Percentiles rank a stretch among this genome's conserved stretches.
Evolutionary conservation across 1,140 invertebrate genomes (phyloP).

Genomic region (Drosophila ironensis): DNA sequence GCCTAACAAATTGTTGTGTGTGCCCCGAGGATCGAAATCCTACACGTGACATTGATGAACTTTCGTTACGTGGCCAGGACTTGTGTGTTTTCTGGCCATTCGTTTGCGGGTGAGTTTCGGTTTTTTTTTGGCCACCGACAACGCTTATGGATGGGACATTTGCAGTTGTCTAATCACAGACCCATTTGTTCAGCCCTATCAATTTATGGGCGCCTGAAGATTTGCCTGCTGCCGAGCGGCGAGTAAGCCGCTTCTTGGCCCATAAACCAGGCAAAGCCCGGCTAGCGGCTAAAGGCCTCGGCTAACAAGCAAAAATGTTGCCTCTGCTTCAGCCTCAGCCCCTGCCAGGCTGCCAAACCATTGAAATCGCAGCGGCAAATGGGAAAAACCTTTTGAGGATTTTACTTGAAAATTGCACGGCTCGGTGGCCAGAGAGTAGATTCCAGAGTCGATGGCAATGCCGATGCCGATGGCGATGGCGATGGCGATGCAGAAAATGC

Average conservation of each 20-base stretch:
- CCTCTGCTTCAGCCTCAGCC: constrained; percentile 19
- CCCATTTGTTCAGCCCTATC: constrained; percentile 42
- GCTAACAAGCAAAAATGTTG: constrained; percentile 75
- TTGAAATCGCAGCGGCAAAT: constrained; percentile 26
- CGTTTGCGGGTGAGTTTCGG: constrained; percentile 13
- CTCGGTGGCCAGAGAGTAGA: constrained; percentile 45
- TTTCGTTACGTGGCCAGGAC: constrained; percentile 48
- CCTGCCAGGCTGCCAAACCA: background rate
- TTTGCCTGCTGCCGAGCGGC: constrained; percentile 31
- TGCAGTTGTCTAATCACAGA: constrained; percentile 71
- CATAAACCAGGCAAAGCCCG: constrained; percentile 57
- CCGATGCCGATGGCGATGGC: constrained; percentile 34
- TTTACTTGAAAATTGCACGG: constrained; percentile 56
- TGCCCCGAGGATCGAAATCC: constrained; percentile 9
- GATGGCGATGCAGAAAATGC: constrained; percentile 45
- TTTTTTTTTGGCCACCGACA: background rate
- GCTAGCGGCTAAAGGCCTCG: too few species aligned
- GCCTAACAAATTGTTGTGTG: constrained; percentile 66
- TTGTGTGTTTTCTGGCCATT: constrained; percentile 21
- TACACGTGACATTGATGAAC: constrained; percentile 74
- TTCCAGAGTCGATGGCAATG: too few species aligned
- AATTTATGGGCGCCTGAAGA: constrained; percentile 70
- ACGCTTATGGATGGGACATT: constrained; percentile 51
- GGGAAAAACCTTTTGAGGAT: constrained; percentile 47
- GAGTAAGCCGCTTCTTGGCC: constrained; percentile 18